Conservation (phyloP, 2,888 invertebrate species). For the Eurois occulta region DNA sequence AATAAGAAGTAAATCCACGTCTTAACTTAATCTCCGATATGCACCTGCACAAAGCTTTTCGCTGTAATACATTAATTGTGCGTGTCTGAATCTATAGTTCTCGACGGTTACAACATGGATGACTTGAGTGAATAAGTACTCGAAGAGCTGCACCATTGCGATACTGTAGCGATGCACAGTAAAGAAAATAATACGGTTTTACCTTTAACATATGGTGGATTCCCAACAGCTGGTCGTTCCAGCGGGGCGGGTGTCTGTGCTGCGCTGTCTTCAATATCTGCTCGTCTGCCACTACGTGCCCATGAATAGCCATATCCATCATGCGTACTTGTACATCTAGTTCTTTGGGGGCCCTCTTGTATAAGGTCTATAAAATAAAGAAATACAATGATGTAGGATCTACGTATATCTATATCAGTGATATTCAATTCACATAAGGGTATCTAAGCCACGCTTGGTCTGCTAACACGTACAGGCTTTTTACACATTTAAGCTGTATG, state of each 20-base stretch:
- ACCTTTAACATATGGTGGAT: conserved; percentile 77
- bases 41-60: background rate
- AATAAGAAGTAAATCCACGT: background rate
- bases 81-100: background rate
- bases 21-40: background rate
- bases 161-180: background rate
- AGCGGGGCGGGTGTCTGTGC: conserved; percentile 79
- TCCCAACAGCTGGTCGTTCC: conserved; percentile 63
- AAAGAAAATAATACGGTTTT: conserved; percentile 19
- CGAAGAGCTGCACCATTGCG: background rate
- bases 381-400: background rate
- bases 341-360: conserved; percentile 81
- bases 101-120: background rate
- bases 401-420: background rate
- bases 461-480: background rate
- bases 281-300: conserved; percentile 90
- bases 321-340: conserved; percentile 88
- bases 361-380: conserved; percentile 76
- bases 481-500: background rate
- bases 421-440: background rate
- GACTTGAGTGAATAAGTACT: background rate
- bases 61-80: background rate
- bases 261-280: conserved; percentile 85
- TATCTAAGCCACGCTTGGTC: background rate
- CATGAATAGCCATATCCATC: conserved; percentile 91